Evolutionary conservation across 2,113 vertebrate species (phyloP).

Genomic region (Salvelinus namaycush): DNA sequence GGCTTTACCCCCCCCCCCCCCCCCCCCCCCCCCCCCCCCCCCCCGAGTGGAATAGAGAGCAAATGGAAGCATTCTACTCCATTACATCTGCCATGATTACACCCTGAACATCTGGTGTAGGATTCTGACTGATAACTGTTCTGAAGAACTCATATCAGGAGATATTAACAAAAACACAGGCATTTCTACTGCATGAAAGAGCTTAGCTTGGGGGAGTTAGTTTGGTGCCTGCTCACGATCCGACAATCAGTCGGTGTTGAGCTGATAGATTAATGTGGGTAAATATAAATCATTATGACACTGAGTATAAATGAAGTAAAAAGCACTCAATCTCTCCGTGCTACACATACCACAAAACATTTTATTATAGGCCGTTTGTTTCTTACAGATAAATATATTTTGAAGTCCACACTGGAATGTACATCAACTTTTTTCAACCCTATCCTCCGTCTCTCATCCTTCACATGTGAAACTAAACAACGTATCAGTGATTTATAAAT

Average conservation of each 20-base stretch:
- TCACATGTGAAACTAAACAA: slow-evolving; percentile 54
- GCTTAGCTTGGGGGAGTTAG: slow-evolving; percentile 42
- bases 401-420: slow-evolving; percentile 4
- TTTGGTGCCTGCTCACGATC: slow-evolving; percentile 35
- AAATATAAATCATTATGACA: not conserved
- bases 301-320: not conserved
- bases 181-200: slow-evolving; percentile 69
- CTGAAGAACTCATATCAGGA: slow-evolving; percentile 91
- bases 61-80: slow-evolving; percentile 98
- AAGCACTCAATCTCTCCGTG: not conserved
- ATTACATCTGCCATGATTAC: slow-evolving; percentile 98
- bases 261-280: not conserved
- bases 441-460: not conserved
- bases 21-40: slow-evolving; percentile 77
- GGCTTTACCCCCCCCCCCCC: slow-evolving; percentile 81
- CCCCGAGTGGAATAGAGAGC: slow-evolving; percentile 92
- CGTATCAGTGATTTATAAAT: slow-evolving; percentile 50
- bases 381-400: slow-evolving; percentile 2
- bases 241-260: slow-evolving; percentile 4
- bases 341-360: not conserved
- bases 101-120: slow-evolving; percentile 91
- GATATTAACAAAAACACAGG: slow-evolving; percentile 72
- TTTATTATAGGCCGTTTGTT: not conserved
- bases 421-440: not conserved
- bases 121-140: slow-evolving; percentile 92